Conservation (phyloP, 35 echinoderm and acorn worm species). For the Anneissia japonica region DNA sequence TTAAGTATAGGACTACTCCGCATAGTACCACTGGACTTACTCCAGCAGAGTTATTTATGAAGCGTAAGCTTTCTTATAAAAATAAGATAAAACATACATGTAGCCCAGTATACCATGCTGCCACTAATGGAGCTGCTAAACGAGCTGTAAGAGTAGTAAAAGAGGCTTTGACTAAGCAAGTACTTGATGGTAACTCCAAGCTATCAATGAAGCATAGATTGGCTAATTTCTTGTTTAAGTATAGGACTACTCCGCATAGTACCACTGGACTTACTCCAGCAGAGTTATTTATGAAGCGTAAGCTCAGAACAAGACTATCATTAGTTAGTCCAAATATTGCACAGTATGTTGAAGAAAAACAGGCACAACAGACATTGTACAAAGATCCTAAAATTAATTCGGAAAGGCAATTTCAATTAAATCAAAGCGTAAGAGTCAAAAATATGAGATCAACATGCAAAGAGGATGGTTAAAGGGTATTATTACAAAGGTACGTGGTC, state of each 20-base stretch:
- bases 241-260: slow-evolving; percentile 47
- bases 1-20: slow-evolving; percentile 60
- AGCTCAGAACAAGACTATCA: slow-evolving; percentile 16
- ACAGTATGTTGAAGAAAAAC: slow-evolving; percentile 7
- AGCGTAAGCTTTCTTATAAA: too few species aligned
- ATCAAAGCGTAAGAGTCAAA: neutral
- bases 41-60: slow-evolving; percentile 49
- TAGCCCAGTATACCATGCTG: too few species aligned
- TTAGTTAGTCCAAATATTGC: slow-evolving; percentile 19
- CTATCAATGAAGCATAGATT: slow-evolving; percentile 41
- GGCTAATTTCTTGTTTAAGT: slow-evolving; percentile 48
- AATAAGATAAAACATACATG: too few species aligned
- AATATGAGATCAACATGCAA: slow-evolving; percentile 13
- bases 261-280: slow-evolving; percentile 56
- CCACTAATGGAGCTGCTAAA: too few species aligned
- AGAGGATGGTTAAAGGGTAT: slow-evolving; percentile 7
- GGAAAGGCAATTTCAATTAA: neutral
- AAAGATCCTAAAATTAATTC: neutral
- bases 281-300: slow-evolving; percentile 44
- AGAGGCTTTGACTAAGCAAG: slow-evolving; percentile 46
- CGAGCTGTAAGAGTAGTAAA: slow-evolving; percentile 23
- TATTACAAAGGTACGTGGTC: slow-evolving; percentile 8
- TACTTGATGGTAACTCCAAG: slow-evolving; percentile 23
- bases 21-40: slow-evolving; percentile 45
- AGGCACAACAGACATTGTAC: neutral